phyloP scores from a whole-genome alignment of 1,140 invertebrate species.

The Meteorus sp. region DNA sequence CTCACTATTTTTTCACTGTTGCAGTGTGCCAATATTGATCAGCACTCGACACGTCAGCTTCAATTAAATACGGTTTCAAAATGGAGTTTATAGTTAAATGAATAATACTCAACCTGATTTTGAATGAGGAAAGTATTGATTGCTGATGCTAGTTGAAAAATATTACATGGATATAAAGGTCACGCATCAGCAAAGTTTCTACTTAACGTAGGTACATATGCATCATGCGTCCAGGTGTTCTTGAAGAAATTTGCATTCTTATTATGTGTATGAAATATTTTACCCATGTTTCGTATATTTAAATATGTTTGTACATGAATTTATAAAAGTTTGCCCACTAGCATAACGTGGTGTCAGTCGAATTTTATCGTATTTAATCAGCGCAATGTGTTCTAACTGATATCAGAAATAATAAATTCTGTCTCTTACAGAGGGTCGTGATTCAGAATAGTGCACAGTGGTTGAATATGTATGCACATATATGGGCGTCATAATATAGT shows the following conservation, averaged over 20 bases:
- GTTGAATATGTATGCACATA: neutral
- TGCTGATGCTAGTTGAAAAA: too few species aligned
- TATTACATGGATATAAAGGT: conserved; percentile 9
- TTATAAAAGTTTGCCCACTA: neutral
- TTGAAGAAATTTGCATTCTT: conserved; percentile 27
- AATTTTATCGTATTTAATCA: conserved; percentile 13
- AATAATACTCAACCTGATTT: neutral
- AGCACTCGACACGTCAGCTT: neutral
- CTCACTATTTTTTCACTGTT: too few species aligned
- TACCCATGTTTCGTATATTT: neutral
- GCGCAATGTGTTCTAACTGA: too few species aligned
- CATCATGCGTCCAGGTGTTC: conserved; percentile 26
- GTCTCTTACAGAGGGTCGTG: conserved; percentile 5
- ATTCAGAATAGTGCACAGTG: neutral
- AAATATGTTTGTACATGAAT: neutral
- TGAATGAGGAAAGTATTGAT: neutral
- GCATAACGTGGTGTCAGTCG: neutral
- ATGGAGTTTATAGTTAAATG: neutral
- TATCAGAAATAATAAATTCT: conserved; percentile 15
- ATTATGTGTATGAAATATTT: conserved; percentile 15
- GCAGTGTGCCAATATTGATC: too few species aligned
- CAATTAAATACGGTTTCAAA: too few species aligned
- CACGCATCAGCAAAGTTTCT: conserved; percentile 16
- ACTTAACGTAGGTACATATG: neutral
- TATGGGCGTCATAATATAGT: neutral